Conservation (phyloP, 2,888 invertebrate species). For the Tetropium fuscum region DNA sequence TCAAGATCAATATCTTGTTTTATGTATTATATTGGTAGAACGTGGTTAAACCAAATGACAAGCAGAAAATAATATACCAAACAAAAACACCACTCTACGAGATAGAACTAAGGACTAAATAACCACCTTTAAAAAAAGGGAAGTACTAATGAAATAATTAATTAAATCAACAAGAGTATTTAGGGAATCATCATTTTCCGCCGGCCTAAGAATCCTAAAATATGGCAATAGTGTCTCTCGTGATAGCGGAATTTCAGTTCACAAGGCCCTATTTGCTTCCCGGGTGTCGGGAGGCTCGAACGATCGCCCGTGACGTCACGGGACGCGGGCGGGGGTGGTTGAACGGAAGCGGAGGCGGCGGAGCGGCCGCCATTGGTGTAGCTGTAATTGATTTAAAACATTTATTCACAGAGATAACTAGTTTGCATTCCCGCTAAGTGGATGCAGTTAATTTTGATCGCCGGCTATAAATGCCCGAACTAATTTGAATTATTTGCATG, state of each 20-base stretch:
- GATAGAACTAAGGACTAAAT: too few species aligned
- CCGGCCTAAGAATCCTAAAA: too few species aligned
- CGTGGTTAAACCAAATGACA: too few species aligned
- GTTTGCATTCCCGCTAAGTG: slow-evolving; percentile 30
- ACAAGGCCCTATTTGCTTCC: slow-evolving; percentile 41
- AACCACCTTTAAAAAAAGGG: too few species aligned
- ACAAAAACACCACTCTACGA: too few species aligned
- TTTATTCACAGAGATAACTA: slow-evolving; percentile 35
- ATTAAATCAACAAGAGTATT: too few species aligned
- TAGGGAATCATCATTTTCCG: too few species aligned
- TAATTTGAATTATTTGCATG: slow-evolving; percentile 26
- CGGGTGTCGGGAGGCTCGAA: slow-evolving; percentile 52
- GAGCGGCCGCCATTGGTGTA: slow-evolving; percentile 47
- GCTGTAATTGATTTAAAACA: slow-evolving; percentile 53
- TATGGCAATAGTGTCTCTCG: not conserved
- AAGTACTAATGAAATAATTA: too few species aligned
- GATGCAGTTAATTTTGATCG: slow-evolving; percentile 27
- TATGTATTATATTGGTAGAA: too few species aligned
- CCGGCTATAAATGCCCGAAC: slow-evolving; percentile 22
- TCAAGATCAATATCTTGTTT: too few species aligned
- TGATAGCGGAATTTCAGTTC: slow-evolving; percentile 34
- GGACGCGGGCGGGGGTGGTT: slow-evolving; percentile 34
- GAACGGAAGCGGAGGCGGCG: slow-evolving; percentile 48
- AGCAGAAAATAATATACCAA: too few species aligned
- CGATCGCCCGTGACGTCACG: slow-evolving; percentile 56